These are phyloP conservation scores for Epirrhoe alternata DNA, from an alignment of 2,888 invertebrate species.

Conservation along the genomic window DNA sequence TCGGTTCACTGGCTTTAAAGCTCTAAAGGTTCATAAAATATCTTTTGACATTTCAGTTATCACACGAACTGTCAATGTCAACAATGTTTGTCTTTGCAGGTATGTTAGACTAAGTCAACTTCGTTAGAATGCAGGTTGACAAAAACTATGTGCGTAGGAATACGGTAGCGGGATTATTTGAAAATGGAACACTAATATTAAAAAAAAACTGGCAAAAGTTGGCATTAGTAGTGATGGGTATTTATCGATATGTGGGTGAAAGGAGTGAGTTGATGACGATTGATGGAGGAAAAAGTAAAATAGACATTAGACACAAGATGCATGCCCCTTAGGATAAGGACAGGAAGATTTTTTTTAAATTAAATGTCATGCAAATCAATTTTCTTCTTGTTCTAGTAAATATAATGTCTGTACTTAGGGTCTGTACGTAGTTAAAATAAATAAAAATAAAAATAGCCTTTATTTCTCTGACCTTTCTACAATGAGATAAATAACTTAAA, in stretches of 20 bases:
- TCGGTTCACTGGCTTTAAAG: too few relatives aligned
- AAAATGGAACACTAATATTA: neutral
- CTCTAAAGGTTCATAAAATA: too few relatives aligned
- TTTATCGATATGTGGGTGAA: slow-evolving; percentile 8
- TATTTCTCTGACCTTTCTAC: too few relatives aligned
- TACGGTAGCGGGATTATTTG: slow-evolving; percentile 40
- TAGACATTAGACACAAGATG: neutral
- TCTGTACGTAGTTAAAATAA: too few relatives aligned
- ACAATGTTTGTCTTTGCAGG: slow-evolving; percentile 33
- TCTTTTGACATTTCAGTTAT: neutral
- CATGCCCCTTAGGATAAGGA: too few relatives aligned
- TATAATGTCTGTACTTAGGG: too few relatives aligned
- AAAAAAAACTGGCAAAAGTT: slow-evolving; percentile 4
- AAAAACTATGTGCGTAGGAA: slow-evolving; percentile 34
- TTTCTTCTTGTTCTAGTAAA: too few relatives aligned
- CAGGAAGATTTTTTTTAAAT: too few relatives aligned
- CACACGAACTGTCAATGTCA: slow-evolving; percentile 14
- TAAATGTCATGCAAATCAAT: too few relatives aligned
- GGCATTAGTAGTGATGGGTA: slow-evolving; percentile 25
- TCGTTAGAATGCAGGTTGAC: slow-evolving; percentile 5
- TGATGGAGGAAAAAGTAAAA: neutral
- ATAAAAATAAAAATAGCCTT: too few relatives aligned
- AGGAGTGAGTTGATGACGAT: neutral
- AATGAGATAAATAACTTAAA: too few relatives aligned
- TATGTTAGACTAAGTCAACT: slow-evolving; percentile 43